Percentiles rank a stretch among this genome's conserved stretches.
Conservation (phyloP, 1,140 invertebrate species). For the Pseudobourletiella spinata region DNA sequence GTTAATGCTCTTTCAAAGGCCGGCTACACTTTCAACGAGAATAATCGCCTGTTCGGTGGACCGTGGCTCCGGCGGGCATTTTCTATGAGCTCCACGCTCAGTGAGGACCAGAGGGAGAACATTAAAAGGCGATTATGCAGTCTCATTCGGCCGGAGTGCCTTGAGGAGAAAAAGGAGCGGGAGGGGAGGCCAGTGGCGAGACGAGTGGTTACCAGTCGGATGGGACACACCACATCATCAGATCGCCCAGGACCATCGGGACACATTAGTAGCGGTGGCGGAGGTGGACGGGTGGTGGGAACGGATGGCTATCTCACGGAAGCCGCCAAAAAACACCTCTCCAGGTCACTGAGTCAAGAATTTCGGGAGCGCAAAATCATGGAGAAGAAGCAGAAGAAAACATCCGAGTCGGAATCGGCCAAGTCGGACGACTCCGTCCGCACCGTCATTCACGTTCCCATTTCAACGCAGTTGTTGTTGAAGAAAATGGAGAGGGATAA, state of each 20-base stretch:
- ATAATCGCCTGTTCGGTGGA: neutral
- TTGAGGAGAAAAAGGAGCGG: neutral
- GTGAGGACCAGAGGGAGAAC: constrained; percentile 27
- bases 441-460: constrained; percentile 49
- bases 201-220: constrained; percentile 21
- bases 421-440: constrained; percentile 58
- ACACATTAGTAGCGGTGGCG: neutral
- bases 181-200: neutral
- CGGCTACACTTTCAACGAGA: constrained; percentile 9
- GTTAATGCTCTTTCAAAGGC: constrained; percentile 26
- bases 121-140: constrained; percentile 25
- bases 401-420: constrained; percentile 34
- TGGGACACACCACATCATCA: constrained; percentile 22
- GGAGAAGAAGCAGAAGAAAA: constrained; percentile 13
- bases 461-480: constrained; percentile 25
- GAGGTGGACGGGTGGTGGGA: constrained; percentile 16
- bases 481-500: constrained; percentile 21
- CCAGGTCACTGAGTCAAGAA: constrained; percentile 60
- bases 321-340: constrained; percentile 60
- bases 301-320: constrained; percentile 43
- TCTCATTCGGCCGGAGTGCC: constrained; percentile 13
- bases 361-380: constrained; percentile 46
- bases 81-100: constrained; percentile 34
- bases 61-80: constrained; percentile 33
- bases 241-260: constrained; percentile 11